A percentile compares a stretch with the other conserved stretches of the same genome.
Evolutionary conservation across 2,888 invertebrate species (phyloP).

Genomic region (Lithophane leautieri): DNA sequence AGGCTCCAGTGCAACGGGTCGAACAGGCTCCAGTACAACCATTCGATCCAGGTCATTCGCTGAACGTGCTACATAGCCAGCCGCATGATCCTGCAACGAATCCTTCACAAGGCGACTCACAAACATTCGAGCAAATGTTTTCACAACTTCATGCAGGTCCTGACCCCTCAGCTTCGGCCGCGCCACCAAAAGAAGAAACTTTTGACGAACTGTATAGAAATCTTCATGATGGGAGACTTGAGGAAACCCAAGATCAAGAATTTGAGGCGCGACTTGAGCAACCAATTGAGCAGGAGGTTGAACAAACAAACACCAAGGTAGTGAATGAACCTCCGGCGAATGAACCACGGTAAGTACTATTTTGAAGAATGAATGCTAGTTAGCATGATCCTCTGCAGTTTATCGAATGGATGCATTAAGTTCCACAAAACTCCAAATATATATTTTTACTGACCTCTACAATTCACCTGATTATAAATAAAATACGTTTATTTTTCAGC

Average conservation of each 20-base stretch:
- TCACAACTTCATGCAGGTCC: constrained; percentile 32
- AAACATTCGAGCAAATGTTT: constrained; percentile 49
- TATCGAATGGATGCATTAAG: neutral
- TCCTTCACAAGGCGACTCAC: neutral
- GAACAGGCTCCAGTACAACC: neutral
- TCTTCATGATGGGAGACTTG: constrained; percentile 24
- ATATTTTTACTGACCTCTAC: neutral
- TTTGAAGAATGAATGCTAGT: neutral
- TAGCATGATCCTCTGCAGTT: neutral
- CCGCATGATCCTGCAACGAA: neutral
- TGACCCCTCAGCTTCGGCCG: neutral
- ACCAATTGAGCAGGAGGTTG: constrained; percentile 8
- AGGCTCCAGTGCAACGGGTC: neutral
- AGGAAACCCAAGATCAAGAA: constrained; percentile 22
- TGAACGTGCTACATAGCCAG: neutral
- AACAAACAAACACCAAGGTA: constrained; percentile 3
- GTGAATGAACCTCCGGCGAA: neutral
- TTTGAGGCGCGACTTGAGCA: neutral
- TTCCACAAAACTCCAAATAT: neutral
- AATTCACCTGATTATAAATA: neutral
- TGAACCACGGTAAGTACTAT: constrained; percentile 23
- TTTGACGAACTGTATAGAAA: constrained; percentile 53
- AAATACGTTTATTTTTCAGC: constrained; percentile 32
- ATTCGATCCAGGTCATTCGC: neutral
- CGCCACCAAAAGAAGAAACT: constrained; percentile 40